Conservation (phyloP, 1,140 invertebrate genomes). For the Agrilus planipennis region DNA sequence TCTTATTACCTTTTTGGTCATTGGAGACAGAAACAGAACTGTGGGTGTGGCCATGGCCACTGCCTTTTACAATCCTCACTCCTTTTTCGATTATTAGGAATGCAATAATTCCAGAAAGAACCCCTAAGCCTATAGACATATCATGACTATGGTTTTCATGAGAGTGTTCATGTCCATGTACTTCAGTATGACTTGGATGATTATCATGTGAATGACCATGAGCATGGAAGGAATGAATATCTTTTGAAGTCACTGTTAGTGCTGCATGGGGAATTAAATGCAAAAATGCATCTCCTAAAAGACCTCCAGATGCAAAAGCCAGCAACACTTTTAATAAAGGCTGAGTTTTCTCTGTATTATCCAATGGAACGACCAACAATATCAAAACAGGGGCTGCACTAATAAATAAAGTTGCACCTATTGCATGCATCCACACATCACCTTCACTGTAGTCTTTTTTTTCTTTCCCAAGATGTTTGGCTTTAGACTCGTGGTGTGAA, state of each 20-base stretch:
- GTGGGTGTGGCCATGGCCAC: conserved; percentile 47
- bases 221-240: conserved; percentile 41
- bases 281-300: conserved; percentile 91
- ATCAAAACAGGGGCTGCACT: conserved; percentile 90
- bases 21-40: conserved; percentile 24
- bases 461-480: conserved; percentile 21
- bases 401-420: conserved; percentile 82
- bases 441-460: conserved; percentile 25
- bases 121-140: conserved; percentile 78
- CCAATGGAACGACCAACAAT: conserved; percentile 85
- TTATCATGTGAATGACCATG: conserved; percentile 33
- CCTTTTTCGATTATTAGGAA: conserved; percentile 90
- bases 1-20: conserved; percentile 19
- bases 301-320: conserved; percentile 88
- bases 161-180: conserved; percentile 12
- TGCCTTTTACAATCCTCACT: conserved; percentile 79
- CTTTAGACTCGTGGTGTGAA: conserved; percentile 35
- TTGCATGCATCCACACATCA: conserved; percentile 66
- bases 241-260: conserved; percentile 44
- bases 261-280: conserved; percentile 94
- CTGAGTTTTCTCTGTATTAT: conserved; percentile 73
- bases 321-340: conserved; percentile 79
- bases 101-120: conserved; percentile 79
- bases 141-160: conserved; percentile 50
- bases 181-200: conserved; percentile 39